Evolutionary conservation across 2,113 vertebrate species (phyloP), one percentile per base, ranked within the genome.

Genomic region (Notiomystis cincta): DNA sequence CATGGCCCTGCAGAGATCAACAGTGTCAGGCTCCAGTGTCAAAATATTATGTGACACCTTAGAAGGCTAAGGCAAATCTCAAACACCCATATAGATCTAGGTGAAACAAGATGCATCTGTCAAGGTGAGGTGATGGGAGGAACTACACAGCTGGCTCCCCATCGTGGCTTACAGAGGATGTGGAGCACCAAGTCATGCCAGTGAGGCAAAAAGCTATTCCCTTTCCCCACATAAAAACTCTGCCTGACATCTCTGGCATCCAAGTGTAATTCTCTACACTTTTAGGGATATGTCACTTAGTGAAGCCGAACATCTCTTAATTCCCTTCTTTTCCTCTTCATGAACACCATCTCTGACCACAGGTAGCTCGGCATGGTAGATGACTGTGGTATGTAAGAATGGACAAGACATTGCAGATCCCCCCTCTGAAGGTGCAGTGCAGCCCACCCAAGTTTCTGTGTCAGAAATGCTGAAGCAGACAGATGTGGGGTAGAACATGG

Each of bases 111-210:
- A 58, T 58, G 15, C 31, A 11, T 87, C 33, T 90, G 35, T 82
- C 40, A 72, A 69, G 79, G 37, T 82, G 84, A 90, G 84, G 22
- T 35, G 31, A 82, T 85, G n/a, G 58, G 70, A 90, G 47, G 73
- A 93, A 4, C 33, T n/a, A 37, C 45, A 21, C 21, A 51, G 57
- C 38, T 79, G 40, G 17, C 14, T 81, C 23, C 15, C 15, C 7
- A 1, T 51, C 4, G 2, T 2, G 9, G 30, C 24, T 61, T 61
- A 11, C 0, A 1, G 47, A 35, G 24, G 28, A 40, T 42, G 10
- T 51, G 28, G 30, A 42, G 23, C 30, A 50, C 35, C 7, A 28
- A 62, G 38, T 54, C 15, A 9, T 40, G 37, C 15, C 18, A 69
- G 1, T 1, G 3, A 22, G 31, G 31, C 45, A 48, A 53, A 50